Conservation (phyloP, 2,888 invertebrate genomes). For the Cyrtodaria siliqua region DNA sequence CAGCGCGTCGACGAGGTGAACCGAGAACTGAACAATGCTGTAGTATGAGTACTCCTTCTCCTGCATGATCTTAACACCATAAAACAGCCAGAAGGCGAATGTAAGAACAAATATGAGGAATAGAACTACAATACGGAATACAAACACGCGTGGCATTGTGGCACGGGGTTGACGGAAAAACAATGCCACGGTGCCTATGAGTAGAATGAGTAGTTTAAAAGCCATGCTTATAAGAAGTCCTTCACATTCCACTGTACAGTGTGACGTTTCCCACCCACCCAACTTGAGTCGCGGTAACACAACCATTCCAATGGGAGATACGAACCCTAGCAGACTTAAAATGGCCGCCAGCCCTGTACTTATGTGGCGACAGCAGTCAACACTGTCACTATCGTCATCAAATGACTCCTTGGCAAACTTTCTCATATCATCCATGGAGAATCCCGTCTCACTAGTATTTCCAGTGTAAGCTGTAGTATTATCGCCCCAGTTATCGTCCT, state of each 20-base stretch:
- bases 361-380: constrained; percentile 88
- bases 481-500: constrained; percentile 99
- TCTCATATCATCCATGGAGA: constrained; percentile 93
- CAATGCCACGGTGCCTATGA: constrained; percentile 96
- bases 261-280: constrained; percentile 86
- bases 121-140: constrained; percentile 95
- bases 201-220: constrained; percentile 95
- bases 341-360: constrained; percentile 93
- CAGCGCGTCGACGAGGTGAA: constrained; percentile 96
- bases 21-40: constrained; percentile 96
- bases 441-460: constrained; percentile 97
- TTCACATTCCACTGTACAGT: constrained; percentile 88
- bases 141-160: constrained; percentile 95
- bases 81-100: constrained; percentile 99
- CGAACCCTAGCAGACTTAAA: constrained; percentile 93
- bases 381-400: constrained; percentile 77
- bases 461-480: constrained; percentile 98
- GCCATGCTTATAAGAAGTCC: constrained; percentile 96
- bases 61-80: constrained; percentile 92
- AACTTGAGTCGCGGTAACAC: constrained; percentile 94
- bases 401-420: constrained; percentile 83
- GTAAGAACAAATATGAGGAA: constrained; percentile 95
- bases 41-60: constrained; percentile 88
- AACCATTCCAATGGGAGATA: constrained; percentile 98
- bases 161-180: constrained; percentile 94